Evolutionary conservation across 2,797 vertebrate species (phyloP), one percentile per base, ranked within the genome.

Genomic region (Peromyscus eremicus): DNA sequence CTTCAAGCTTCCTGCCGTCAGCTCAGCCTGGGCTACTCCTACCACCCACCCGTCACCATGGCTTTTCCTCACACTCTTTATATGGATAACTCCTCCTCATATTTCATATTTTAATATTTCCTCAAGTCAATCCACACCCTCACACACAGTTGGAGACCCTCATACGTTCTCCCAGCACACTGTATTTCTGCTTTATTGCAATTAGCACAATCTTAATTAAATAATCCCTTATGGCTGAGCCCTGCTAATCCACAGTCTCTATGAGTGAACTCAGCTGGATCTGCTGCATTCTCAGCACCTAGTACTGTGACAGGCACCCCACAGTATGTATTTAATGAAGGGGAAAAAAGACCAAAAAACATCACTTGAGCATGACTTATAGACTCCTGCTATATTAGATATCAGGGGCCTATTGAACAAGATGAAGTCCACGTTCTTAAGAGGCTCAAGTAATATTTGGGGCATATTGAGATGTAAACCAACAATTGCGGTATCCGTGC

Each of bases 41-140:
- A n/a, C 12, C 29, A 1, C 17, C 16, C 19, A 2, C 2, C 5
- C 5, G 8, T 21, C 32, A 2, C 37, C 13, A 52, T 1, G 2
- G 25, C 60, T 4, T n/a, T 7, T 16, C 52, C 55, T 87, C 2
- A 6, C 17, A 37, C 21, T 14, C 27, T 46, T 34, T 27, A 7
- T 46, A 19, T 46, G 29, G 21, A 17, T 29, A 66, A 64, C 13
- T 81, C 29, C 86, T 80, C 14, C 23, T 94, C 8, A 1, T 60
- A 66, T 14, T 93, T 95, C 71, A 88, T 37, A 91, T 90, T 94
- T 94, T 82, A 91, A 6, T 25, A 62, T 73, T 83, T 91, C 62
- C 40, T 85, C 76, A 23, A 80, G 27, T 27, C 49, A 43, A 25
- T 81, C 8, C 80, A 46, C 9, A 57, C 43, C 64, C n/a, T 92